Evolutionary conservation across 2,888 invertebrate genomes (phyloP).

Genomic region (Drosophila tripunctata): DNA sequence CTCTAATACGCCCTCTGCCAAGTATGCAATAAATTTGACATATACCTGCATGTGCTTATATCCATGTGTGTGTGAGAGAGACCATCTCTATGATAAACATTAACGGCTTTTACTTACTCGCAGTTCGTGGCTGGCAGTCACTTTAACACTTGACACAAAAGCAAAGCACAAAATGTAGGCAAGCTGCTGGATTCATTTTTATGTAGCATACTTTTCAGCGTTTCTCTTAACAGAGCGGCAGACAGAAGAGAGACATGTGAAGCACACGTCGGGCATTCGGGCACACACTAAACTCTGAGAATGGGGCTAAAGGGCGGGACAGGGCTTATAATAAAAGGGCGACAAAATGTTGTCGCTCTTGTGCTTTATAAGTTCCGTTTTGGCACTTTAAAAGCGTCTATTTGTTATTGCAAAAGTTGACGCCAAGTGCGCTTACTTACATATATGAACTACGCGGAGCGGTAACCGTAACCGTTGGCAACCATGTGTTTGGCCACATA

Average conservation of each 20-base stretch:
- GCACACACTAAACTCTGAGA: constrained; percentile 41
- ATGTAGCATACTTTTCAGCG: constrained; percentile 50
- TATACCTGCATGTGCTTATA: constrained; percentile 24
- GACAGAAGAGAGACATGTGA: constrained; percentile 28
- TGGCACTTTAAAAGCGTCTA: constrained; percentile 57
- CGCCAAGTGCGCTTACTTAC: not conserved
- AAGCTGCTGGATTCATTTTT: constrained; percentile 45
- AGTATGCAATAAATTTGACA: constrained; percentile 74
- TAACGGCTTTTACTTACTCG: constrained; percentile 74
- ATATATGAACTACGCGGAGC: constrained; percentile 7
- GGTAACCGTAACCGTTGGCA: constrained; percentile 38
- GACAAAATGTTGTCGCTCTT: constrained; percentile 66
- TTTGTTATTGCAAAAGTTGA: constrained; percentile 54
- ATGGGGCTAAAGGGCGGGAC: not conserved
- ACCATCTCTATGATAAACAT: constrained; percentile 71
- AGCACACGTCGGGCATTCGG: constrained; percentile 38
- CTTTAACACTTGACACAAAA: constrained; percentile 65
- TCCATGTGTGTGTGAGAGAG: constrained; percentile 19
- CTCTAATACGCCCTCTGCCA: constrained; percentile 48
- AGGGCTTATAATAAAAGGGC: constrained; percentile 48
- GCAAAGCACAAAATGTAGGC: constrained; percentile 53
- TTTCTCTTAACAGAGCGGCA: constrained; percentile 8
- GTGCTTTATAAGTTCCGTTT: constrained; percentile 42
- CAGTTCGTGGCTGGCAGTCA: constrained; percentile 52
- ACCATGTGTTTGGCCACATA: constrained; percentile 45